These are phyloP conservation scores for Cygnus atratus DNA, from an alignment of 2,113 vertebrate genomes.

Conservation along the genomic window DNA sequence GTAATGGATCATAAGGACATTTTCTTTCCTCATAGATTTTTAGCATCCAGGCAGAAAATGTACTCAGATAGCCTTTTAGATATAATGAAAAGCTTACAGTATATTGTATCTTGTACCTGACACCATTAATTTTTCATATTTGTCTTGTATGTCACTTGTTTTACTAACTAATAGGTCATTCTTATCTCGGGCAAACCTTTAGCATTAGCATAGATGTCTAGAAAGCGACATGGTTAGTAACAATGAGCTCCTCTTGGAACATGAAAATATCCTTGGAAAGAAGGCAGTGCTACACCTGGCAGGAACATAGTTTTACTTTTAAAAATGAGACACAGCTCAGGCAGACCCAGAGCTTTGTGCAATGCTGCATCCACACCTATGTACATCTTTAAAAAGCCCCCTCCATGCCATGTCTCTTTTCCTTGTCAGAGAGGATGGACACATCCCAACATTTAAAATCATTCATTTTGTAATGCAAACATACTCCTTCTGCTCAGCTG, in stretches of 20 bases:
- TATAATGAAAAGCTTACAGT: slow-evolving; percentile 29
- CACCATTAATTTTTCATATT: slow-evolving; percentile 35
- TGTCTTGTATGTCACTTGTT: slow-evolving; percentile 11
- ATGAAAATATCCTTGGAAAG: background rate
- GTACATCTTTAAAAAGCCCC: background rate
- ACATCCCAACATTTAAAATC: slow-evolving; percentile 49
- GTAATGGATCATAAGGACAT: background rate
- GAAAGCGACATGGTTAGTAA: background rate
- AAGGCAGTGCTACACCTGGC: background rate
- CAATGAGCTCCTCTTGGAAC: background rate
- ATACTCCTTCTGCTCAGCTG: slow-evolving; percentile 47
- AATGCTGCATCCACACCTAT: background rate
- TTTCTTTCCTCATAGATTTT: slow-evolving; percentile 48
- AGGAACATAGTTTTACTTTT: background rate
- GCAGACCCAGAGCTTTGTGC: background rate
- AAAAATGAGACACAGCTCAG: background rate
- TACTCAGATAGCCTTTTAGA: background rate
- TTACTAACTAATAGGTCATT: slow-evolving; percentile 41
- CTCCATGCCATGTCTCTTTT: background rate
- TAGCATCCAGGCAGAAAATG: slow-evolving; percentile 33
- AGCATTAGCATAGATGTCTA: background rate
- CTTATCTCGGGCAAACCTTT: background rate
- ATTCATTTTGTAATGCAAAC: slow-evolving; percentile 65
- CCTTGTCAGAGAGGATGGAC: background rate
- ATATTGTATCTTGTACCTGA: slow-evolving; percentile 11